Evolutionary conservation across 1,140 invertebrate genomes (phyloP), one percentile per base, ranked within the genome.

Genomic region (Drosophila bocki): DNA sequence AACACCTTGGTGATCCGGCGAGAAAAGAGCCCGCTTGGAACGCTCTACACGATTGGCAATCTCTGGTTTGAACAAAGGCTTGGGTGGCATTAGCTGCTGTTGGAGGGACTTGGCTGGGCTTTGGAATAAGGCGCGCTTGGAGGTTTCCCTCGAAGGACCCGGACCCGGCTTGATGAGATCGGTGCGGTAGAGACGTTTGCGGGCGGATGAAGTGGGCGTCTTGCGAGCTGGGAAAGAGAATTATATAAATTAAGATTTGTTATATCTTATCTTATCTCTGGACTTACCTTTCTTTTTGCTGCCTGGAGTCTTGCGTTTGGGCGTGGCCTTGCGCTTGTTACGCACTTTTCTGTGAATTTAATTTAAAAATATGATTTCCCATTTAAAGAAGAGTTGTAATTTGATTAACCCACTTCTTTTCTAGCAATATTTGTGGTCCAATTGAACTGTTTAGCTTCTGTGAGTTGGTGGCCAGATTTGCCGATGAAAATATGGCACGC

Each of bases 91-190:
- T 47, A 87, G 71, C 67, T 78, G 82, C 64, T 78, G 82, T 48
- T 88, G 85, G 57, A 71, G 42, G 15, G 77, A 59, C 57, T 92
- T 92, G 39, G 91, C 92, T n/a, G 95, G 95, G 84, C 95, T 95
- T 90, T 95, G 95, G 74, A 95, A 95, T 0, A 95, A 74, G 1
- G 95, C 94, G 42, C 95, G 92, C 74, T 95, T 95, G 0, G 94
- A 93, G n/a, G 92, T 81, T 79, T 93, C 92, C n/a, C 91, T 75
- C 13, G 91, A 84, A 0, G 86, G 87, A 7, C 78, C 82, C 8
- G 86, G 87, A 7, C 76, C 82, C 11, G 82, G 80, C 35, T 91
- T 88, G 68, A 78, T 85, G 88, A 87, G 60, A 91, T 93, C 72
- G 44, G 69, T 82, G 57, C 91, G 80, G 56, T 56, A 84, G 3